Evolutionary conservation across 1,140 invertebrate genomes (phyloP).

Genomic region (Drosophila azteca): DNA sequence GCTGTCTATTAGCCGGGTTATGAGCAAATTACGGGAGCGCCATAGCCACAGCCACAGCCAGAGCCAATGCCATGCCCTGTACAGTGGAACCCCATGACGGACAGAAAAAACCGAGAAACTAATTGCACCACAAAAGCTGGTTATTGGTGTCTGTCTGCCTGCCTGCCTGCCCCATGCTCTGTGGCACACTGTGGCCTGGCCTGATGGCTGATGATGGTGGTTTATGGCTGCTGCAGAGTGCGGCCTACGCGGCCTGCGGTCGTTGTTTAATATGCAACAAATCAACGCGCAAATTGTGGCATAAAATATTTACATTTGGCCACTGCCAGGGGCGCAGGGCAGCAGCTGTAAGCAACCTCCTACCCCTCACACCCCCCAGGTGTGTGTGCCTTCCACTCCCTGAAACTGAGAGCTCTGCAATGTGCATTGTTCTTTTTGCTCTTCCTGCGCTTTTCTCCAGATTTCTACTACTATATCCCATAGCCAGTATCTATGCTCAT

Average conservation of each 20-base stretch:
- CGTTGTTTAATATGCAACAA: slow-evolving; percentile 75
- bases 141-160: slow-evolving; percentile 9
- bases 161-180: no score
- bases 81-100: slow-evolving; percentile 58
- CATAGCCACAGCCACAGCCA: slow-evolving; percentile 58
- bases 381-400: no score
- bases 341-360: background rate
- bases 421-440: no score
- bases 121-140: slow-evolving; percentile 70
- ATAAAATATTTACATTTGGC: slow-evolving; percentile 73
- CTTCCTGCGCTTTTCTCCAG: no score
- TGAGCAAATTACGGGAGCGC: slow-evolving; percentile 80
- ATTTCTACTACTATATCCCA: no score
- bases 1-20: slow-evolving; percentile 74
- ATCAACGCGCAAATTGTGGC: slow-evolving; percentile 78
- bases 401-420: no score
- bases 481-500: no score
- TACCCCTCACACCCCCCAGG: background rate
- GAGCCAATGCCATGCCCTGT: slow-evolving; percentile 51
- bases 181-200: slow-evolving; percentile 8
- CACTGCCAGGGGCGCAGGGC: background rate
- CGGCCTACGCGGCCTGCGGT: slow-evolving; percentile 66
- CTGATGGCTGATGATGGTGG: slow-evolving; percentile 15
- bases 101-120: slow-evolving; percentile 34
- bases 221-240: slow-evolving; percentile 12